Conservation (phyloP, 2,113 vertebrate species). For the Acrocephalus kingi region DNA sequence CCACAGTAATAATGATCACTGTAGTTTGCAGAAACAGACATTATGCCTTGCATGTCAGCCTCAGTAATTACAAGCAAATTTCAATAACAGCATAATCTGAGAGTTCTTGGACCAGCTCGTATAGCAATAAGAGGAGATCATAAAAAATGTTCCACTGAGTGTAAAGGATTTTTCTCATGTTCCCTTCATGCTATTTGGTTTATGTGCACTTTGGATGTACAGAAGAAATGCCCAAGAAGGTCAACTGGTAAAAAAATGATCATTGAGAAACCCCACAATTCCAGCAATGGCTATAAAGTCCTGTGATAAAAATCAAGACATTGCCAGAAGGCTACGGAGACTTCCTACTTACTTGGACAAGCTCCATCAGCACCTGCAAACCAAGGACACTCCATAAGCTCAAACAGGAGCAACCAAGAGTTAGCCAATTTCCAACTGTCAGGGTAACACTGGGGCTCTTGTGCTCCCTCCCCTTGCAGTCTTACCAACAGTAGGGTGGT, state of each 20-base stretch:
- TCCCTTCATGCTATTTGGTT: not conserved
- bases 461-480: not conserved
- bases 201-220: not conserved
- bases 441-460: not conserved
- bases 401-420: not conserved
- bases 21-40: not conserved
- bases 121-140: not conserved
- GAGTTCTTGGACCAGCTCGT: not conserved
- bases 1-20: not conserved
- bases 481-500: not conserved
- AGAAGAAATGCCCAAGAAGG: not conserved
- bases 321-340: not conserved
- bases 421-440: not conserved
- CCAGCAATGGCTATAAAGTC: not conserved
- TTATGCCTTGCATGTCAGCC: not conserved
- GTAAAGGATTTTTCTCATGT: not conserved
- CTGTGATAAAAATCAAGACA: not conserved
- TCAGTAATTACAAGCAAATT: not conserved
- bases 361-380: not conserved
- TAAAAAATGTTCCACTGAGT: not conserved
- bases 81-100: not conserved
- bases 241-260: not conserved
- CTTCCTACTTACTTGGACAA: not conserved
- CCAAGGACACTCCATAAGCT: not conserved
- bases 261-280: not conserved